Evolutionary conservation across 2,888 invertebrate species (phyloP), one percentile per base, ranked within the genome.

Genomic region (Andrena haemorrhoa): DNA sequence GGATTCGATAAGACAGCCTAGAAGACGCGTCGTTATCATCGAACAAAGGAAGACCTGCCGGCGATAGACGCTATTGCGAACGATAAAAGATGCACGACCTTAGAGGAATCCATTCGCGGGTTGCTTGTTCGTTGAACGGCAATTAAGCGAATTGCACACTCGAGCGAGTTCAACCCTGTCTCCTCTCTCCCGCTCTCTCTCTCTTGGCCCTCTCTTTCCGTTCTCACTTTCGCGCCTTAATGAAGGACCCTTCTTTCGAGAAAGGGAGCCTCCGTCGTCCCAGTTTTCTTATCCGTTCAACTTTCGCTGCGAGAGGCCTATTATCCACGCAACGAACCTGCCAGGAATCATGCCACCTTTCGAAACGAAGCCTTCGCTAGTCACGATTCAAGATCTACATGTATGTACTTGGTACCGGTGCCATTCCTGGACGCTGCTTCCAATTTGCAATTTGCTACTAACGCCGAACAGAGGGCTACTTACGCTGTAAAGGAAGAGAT

Each of bases 401-500:
- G 10, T 4, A 10, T 12, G 2, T 26, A 12, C 23, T 12, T 1
- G 26, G 4, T 8, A 12, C 10, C 10, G 23, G 26, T 10, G 23
- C n/a, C 20, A 20, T 7, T 33, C 20, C n/a, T 61, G 7, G 8
- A 10, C 7, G 61, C 33, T 61, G 7, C 2, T 20, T n/a, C n/a
- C 1, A 8, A 16, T 31, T 33, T 1, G 16, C 4, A 41, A 20
- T 63, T 16, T 7, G 6, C 51, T 60, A 20, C 58, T 20, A 23
- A 47, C n/a, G 29, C 53, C 12, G 20, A 10, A 26, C 10, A 23
- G 5, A 63, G 47, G 29, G 68, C n/a, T 60, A 95, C 96, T 96
- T 94, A 97, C 97, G 95, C 96, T 96, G 92, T 97, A 97, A 83
- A 98, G 96, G 94, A 97, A 98, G 90, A 98, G 96, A 94, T 98